phyloP scores from a whole-genome alignment of 2,888 invertebrate genomes.

The Diaphora mendica region DNA sequence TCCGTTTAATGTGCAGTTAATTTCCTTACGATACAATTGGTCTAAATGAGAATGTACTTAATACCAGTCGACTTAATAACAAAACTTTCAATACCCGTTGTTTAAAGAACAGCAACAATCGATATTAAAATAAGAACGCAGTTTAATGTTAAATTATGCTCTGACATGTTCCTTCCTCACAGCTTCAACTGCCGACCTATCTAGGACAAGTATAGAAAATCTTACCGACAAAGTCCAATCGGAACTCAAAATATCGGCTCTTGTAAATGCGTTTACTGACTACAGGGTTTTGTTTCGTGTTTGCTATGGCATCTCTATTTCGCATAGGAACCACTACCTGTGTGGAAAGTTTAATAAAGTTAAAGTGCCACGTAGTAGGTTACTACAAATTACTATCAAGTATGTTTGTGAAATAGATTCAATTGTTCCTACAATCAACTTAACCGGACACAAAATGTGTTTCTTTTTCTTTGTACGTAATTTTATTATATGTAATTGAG shows the following conservation, averaged over 20 bases:
- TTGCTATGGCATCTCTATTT: not conserved
- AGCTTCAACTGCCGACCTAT: constrained; percentile 41
- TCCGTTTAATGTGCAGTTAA: constrained; percentile 1
- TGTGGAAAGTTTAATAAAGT: not conserved
- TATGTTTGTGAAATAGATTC: constrained; percentile 36
- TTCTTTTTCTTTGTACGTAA: constrained; percentile 27
- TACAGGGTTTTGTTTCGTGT: constrained; percentile 19
- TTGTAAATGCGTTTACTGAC: constrained; percentile 34
- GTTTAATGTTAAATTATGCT: constrained; percentile 44
- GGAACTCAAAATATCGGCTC: constrained; percentile 24
- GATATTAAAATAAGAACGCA: constrained; percentile 35
- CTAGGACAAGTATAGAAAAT: constrained; percentile 26
- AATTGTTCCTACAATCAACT: constrained; percentile 42
- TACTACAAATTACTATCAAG: constrained; percentile 28
- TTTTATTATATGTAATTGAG: constrained; percentile 59
- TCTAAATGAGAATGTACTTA: constrained; percentile 12
- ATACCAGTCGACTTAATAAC: constrained; percentile 11
- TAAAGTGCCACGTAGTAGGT: constrained; percentile 12
- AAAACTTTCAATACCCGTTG: constrained; percentile 23
- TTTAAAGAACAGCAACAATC: constrained; percentile 22
- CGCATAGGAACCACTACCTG: not conserved
- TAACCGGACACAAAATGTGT: constrained; percentile 29
- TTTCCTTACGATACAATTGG: constrained; percentile 2
- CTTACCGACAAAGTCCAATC: constrained; percentile 43
- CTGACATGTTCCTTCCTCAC: constrained; percentile 40